A percentile compares a stretch with the other conserved stretches of the same genome.
Evolutionary conservation across 2,113 vertebrate genomes (phyloP).

Genomic region (Thymallus thymallus): DNA sequence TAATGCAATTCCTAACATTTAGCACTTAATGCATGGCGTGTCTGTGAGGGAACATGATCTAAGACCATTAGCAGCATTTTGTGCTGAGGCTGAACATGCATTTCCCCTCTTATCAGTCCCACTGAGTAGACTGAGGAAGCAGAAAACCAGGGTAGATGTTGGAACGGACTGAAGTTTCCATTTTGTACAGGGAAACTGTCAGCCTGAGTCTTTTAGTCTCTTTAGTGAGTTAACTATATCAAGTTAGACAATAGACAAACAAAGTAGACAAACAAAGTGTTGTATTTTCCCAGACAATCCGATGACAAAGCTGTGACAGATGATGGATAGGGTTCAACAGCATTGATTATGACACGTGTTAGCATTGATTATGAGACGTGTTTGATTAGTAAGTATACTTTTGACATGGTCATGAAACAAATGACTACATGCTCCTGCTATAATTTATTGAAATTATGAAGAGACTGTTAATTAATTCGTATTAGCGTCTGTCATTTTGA

Average conservation of each 20-base stretch:
- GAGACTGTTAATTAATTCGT: no score
- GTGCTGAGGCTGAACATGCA: slow-evolving; percentile 75
- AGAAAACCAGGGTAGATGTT: slow-evolving; percentile 52
- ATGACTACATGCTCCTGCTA: neutral
- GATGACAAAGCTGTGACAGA: no score
- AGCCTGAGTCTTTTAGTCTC: neutral
- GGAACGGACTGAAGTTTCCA: slow-evolving; percentile 43
- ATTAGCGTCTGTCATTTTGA: no score
- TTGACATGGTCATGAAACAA: neutral
- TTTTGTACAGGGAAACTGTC: slow-evolving; percentile 28
- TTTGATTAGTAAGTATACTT: neutral
- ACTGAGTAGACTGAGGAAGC: slow-evolving; percentile 41
- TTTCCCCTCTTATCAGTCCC: slow-evolving; percentile 62
- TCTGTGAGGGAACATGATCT: slow-evolving; percentile 79
- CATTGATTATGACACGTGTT: neutral
- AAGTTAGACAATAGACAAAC: no score
- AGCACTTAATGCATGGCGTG: slow-evolving; percentile 78
- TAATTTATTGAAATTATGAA: no score
- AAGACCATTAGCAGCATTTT: slow-evolving; percentile 78
- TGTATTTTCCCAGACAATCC: no score
- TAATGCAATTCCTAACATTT: slow-evolving; percentile 85
- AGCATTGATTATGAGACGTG: neutral
- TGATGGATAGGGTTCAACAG: no score
- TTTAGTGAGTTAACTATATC: no score
- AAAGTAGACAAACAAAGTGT: no score